A percentile compares a stretch with the other conserved stretches of the same genome.
Evolutionary conservation across 1,140 invertebrate species (phyloP).

Genomic region (Scaptomyza montana): DNA sequence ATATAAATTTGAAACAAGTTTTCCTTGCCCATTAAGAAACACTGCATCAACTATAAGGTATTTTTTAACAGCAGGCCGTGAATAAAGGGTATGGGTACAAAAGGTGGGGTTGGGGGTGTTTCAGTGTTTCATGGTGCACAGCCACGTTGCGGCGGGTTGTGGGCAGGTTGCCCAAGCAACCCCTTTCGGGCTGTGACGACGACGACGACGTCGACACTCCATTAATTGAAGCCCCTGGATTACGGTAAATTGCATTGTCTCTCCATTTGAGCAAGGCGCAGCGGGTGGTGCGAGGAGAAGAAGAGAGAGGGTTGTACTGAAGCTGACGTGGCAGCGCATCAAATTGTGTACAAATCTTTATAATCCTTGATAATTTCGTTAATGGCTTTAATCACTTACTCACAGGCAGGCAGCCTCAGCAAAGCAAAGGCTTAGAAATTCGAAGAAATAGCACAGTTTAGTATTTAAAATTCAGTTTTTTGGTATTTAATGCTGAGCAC

Average conservation of each 20-base stretch:
- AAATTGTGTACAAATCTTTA: conserved; percentile 75
- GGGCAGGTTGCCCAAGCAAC: conserved; percentile 48
- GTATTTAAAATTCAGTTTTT: conserved; percentile 60
- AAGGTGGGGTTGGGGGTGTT: not conserved
- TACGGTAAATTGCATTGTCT: conserved; percentile 82
- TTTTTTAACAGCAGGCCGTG: conserved; percentile 9
- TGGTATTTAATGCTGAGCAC: conserved; percentile 44
- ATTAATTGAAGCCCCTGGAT: conserved; percentile 83
- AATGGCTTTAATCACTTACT: conserved; percentile 83
- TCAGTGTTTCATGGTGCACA: conserved; percentile 14
- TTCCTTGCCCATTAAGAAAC: too few species aligned
- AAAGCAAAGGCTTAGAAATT: conserved; percentile 50
- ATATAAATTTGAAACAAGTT: not conserved
- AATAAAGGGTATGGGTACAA: not conserved
- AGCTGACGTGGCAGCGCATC: conserved; percentile 58
- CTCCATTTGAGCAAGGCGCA: conserved; percentile 49
- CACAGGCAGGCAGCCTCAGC: conserved; percentile 37
- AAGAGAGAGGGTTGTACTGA: not conserved
- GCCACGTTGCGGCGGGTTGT: not conserved
- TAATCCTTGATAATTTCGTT: conserved; percentile 83
- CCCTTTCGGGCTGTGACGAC: conserved; percentile 31
- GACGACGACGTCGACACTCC: conserved; percentile 64
- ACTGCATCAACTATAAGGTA: conserved; percentile 19
- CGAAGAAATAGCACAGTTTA: not conserved
- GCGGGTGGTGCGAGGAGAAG: conserved; percentile 18